phyloP scores from a whole-genome alignment of 2,113 vertebrate species.

The Upupa epops region DNA sequence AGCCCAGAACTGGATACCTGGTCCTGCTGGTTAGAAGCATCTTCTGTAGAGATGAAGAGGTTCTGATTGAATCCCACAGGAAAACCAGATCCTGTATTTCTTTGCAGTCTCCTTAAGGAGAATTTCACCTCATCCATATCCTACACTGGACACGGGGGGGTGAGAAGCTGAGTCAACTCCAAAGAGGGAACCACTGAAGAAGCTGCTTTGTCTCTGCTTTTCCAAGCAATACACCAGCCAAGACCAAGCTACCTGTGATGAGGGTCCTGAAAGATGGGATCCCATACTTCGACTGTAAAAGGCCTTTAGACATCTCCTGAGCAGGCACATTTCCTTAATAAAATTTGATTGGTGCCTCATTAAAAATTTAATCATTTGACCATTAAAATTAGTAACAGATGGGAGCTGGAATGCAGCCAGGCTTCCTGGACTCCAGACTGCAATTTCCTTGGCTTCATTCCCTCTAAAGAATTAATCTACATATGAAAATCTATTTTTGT shows the following conservation, averaged over 20 bases:
- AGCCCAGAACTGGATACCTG: too few relatives aligned
- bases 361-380: conserved; percentile 57
- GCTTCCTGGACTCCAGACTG: conserved; percentile 12
- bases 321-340: background rate
- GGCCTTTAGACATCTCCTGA: conserved; percentile 2
- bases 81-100: background rate
- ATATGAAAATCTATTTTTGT: conserved; percentile 55
- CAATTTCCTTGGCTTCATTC: background rate
- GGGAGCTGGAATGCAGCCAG: conserved; percentile 45
- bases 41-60: background rate
- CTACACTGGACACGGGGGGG: background rate
- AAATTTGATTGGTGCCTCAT: conserved; percentile 44
- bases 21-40: too few relatives aligned
- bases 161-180: background rate
- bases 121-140: background rate
- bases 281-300: background rate
- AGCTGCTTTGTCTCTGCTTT: background rate
- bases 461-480: background rate
- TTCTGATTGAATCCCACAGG: background rate
- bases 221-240: background rate
- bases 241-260: background rate
- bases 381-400: conserved; percentile 57
- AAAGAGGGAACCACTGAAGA: background rate
- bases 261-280: background rate
- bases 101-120: background rate